Conservation (phyloP, 2,888 invertebrate species). For the Agonopterix subpropinquella region DNA sequence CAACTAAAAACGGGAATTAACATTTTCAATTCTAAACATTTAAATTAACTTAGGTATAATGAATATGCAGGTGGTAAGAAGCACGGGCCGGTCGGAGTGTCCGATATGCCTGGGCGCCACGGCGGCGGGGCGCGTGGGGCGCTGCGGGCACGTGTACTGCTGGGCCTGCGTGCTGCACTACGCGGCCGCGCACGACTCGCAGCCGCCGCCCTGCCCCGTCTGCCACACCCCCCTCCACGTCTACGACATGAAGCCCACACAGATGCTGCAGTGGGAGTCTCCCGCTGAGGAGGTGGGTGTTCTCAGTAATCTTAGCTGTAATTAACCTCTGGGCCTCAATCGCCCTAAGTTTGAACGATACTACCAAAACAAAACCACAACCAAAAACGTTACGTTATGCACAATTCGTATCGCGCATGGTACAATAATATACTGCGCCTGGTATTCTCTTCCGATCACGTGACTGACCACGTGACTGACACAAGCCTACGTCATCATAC, state of each 20-base stretch:
- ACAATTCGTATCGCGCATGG: too few species aligned
- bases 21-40: too few species aligned
- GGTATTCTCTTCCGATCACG: too few species aligned
- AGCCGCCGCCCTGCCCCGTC: constrained; percentile 89
- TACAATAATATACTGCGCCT: too few species aligned
- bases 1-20: too few species aligned
- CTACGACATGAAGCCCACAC: constrained; percentile 85
- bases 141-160: constrained; percentile 97
- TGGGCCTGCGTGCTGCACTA: constrained; percentile 97
- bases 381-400: too few species aligned
- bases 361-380: too few species aligned
- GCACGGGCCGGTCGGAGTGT: constrained; percentile 75
- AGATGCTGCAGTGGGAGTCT: constrained; percentile 54
- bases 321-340: too few species aligned
- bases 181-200: constrained; percentile 88
- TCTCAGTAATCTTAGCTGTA: background rate
- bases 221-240: constrained; percentile 90
- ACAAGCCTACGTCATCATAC: too few species aligned
- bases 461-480: too few species aligned
- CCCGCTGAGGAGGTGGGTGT: constrained; percentile 49
- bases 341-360: too few species aligned
- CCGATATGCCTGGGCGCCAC: constrained; percentile 95
- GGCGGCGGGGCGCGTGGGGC: constrained; percentile 91
- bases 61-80: constrained; percentile 47
- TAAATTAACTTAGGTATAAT: background rate